Percentiles rank a stretch among this genome's conserved stretches.
Conservation (phyloP, 2,113 vertebrate genomes). For the Platysternon megacephalum region DNA sequence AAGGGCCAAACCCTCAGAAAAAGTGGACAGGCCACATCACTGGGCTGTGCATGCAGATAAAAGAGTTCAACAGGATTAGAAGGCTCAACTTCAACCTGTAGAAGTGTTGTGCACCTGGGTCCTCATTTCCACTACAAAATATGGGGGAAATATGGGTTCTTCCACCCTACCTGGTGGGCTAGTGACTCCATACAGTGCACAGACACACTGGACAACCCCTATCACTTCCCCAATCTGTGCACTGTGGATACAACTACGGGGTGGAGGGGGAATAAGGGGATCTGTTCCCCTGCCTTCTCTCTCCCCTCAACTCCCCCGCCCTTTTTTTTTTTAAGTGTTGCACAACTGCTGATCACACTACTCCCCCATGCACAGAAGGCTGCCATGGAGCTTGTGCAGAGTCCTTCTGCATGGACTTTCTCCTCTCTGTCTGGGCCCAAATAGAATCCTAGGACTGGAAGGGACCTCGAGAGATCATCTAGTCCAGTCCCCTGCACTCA, state of each 20-base stretch:
- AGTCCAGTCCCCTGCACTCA: too few species aligned
- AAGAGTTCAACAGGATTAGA: neutral
- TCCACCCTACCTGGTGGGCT: neutral
- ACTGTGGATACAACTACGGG: neutral
- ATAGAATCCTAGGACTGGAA: neutral
- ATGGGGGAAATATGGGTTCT: neutral
- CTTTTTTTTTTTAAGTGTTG: neutral
- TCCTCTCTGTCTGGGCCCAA: neutral
- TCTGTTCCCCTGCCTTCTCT: neutral
- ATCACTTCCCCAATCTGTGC: neutral
- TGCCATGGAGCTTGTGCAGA: neutral
- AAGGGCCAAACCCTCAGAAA: neutral
- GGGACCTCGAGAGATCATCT: too few species aligned
- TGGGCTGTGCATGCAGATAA: neutral
- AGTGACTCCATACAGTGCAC: neutral
- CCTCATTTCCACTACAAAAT: neutral
- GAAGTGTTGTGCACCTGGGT: neutral
- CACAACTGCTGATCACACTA: neutral
- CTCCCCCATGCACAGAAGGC: neutral
- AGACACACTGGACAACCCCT: neutral
- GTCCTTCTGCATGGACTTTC: neutral
- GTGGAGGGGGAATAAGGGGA: neutral
- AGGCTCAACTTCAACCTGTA: neutral
- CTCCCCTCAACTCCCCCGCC: neutral
- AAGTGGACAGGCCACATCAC: neutral